Conservation (phyloP, 2,888 invertebrate genomes). For the Drosophila affinis region DNA sequence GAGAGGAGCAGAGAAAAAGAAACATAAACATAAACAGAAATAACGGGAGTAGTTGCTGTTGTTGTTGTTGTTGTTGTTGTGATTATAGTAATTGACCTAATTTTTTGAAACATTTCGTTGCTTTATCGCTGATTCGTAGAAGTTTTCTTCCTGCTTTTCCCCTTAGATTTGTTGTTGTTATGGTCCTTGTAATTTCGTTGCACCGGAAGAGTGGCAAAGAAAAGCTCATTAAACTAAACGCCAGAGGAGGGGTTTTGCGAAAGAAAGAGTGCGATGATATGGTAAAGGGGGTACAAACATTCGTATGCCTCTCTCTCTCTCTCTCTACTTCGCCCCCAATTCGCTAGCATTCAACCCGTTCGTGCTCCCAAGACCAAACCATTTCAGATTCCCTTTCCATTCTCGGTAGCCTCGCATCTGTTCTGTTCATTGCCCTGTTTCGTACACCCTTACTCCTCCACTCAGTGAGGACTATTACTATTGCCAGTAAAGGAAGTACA, state of each 20-base stretch:
- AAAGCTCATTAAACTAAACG: slow-evolving; percentile 74
- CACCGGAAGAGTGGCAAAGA: slow-evolving; percentile 46
- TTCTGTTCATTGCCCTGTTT: too few species aligned
- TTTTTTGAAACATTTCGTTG: slow-evolving; percentile 50
- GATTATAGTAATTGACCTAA: slow-evolving; percentile 75
- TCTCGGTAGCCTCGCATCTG: too few species aligned
- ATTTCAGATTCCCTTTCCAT: too few species aligned
- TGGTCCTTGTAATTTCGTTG: slow-evolving; percentile 12
- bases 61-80: slow-evolving; percentile 46
- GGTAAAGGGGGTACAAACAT: too few species aligned
- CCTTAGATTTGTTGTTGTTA: slow-evolving; percentile 2
- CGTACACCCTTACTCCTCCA: too few species aligned
- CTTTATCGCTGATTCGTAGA: slow-evolving; percentile 14
- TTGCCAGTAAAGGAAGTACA: too few species aligned
- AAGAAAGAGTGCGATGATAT: background rate
- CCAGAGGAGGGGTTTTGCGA: slow-evolving; percentile 32
- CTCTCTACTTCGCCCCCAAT: too few species aligned
- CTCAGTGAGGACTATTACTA: too few species aligned
- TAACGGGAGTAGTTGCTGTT: background rate
- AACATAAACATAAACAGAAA: background rate
- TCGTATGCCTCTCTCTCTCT: too few species aligned
- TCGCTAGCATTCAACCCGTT: too few species aligned
- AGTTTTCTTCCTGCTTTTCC: slow-evolving; percentile 5
- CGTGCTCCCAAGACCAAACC: too few species aligned
- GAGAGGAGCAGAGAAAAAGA: background rate